Evolutionary conservation across 2,888 invertebrate species (phyloP).

Genomic region (Ectemnius continuus): DNA sequence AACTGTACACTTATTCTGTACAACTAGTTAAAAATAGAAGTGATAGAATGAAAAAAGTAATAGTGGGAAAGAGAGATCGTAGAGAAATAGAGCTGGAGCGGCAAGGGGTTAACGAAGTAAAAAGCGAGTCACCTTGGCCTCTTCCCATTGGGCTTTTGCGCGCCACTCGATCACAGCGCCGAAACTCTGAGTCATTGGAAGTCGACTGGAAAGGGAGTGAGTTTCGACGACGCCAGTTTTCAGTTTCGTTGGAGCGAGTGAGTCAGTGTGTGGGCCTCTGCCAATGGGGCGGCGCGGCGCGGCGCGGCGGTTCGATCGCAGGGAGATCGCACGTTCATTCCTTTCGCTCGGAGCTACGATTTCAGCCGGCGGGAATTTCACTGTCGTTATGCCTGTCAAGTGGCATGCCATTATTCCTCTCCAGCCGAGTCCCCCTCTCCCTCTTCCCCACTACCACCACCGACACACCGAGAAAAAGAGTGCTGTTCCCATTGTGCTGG

Average conservation of each 20-base stretch:
- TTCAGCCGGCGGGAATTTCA: conserved; percentile 15
- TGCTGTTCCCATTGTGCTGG: conserved; percentile 42
- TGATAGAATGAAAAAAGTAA: no score
- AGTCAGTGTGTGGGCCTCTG: conserved; percentile 10
- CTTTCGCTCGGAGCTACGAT: conserved; percentile 6
- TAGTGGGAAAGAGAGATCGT: no score
- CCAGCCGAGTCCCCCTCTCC: conserved; percentile 4
- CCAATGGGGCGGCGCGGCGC: conserved; percentile 11
- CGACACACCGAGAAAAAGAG: conserved; percentile 19
- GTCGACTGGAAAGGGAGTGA: neutral
- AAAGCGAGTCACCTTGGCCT: conserved; percentile 28
- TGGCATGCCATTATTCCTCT: conserved; percentile 15
- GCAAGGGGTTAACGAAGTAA: neutral
- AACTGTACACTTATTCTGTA: no score
- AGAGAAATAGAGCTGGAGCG: no score
- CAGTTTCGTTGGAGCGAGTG: conserved; percentile 36
- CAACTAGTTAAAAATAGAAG: no score
- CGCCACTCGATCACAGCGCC: conserved; percentile 29
- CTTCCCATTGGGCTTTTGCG: conserved; percentile 32
- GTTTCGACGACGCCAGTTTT: conserved; percentile 43
- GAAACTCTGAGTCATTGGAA: neutral
- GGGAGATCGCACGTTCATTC: conserved; percentile 5
- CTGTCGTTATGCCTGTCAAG: conserved; percentile 17
- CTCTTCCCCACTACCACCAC: conserved; percentile 18
- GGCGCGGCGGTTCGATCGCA: conserved; percentile 29